Evolutionary conservation across 2,113 vertebrate genomes (phyloP).

Genomic region (Leuciscus idus): DNA sequence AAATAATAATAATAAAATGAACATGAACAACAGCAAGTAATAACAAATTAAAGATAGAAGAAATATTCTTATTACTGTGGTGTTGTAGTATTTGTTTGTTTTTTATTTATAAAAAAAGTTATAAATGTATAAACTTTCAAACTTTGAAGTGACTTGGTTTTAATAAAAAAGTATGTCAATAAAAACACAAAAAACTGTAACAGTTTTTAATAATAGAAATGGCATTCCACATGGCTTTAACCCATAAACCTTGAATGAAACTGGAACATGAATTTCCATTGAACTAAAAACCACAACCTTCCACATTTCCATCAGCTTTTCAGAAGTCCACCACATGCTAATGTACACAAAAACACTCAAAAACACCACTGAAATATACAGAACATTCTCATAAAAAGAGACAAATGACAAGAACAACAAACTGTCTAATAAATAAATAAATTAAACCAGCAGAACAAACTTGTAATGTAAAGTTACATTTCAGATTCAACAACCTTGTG

Average conservation of each 20-base stretch:
- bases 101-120: not conserved
- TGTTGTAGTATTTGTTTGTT: too few relatives aligned
- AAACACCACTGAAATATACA: not conserved
- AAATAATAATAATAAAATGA: too few relatives aligned
- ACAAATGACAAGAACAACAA: not conserved
- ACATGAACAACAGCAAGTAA: not conserved
- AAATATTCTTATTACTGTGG: not conserved
- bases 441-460: not conserved
- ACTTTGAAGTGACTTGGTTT: not conserved
- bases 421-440: not conserved
- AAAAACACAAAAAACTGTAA: not conserved
- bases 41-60: not conserved
- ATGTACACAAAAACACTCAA: not conserved
- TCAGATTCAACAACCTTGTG: constrained; percentile 11
- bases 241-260: not conserved
- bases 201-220: constrained; percentile 2
- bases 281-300: not conserved
- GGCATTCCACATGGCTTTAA: not conserved
- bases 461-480: constrained; percentile 5
- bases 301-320: not conserved
- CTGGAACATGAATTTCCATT: not conserved
- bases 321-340: not conserved
- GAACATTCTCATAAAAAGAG: not conserved
- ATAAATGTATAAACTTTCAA: not conserved
- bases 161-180: not conserved